Evolutionary conservation across 2,113 vertebrate species (phyloP).

Genomic region (Empidonax traillii): DNA sequence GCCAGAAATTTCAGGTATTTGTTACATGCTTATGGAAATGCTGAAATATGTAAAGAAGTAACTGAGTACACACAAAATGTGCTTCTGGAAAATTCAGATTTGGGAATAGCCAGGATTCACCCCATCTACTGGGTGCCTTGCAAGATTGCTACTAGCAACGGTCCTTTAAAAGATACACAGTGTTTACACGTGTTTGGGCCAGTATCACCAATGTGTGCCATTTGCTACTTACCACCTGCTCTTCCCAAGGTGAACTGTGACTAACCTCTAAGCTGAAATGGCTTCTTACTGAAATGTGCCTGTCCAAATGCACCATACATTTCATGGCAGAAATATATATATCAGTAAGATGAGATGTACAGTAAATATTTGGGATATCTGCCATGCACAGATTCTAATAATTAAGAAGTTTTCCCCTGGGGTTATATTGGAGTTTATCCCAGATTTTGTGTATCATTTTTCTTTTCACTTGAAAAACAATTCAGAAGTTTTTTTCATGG

Average conservation of each 20-base stretch:
- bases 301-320: background rate
- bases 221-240: background rate
- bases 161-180: background rate
- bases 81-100: background rate
- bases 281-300: background rate
- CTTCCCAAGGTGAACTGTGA: background rate
- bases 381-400: background rate
- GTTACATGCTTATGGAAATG: background rate
- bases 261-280: background rate
- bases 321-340: background rate
- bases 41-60: background rate
- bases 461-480: background rate
- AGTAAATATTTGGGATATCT: background rate
- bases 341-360: background rate
- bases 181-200: background rate
- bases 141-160: background rate
- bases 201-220: background rate
- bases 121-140: background rate
- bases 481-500: background rate
- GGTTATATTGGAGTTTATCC: background rate
- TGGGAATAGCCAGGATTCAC: background rate
- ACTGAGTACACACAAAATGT: background rate
- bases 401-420: background rate
- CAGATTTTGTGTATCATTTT: background rate
- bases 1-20: background rate